Percentiles rank a stretch among this genome's conserved stretches.
phyloP scores from a whole-genome alignment of 1,140 invertebrate genomes.

The Zaprionus inermis region DNA sequence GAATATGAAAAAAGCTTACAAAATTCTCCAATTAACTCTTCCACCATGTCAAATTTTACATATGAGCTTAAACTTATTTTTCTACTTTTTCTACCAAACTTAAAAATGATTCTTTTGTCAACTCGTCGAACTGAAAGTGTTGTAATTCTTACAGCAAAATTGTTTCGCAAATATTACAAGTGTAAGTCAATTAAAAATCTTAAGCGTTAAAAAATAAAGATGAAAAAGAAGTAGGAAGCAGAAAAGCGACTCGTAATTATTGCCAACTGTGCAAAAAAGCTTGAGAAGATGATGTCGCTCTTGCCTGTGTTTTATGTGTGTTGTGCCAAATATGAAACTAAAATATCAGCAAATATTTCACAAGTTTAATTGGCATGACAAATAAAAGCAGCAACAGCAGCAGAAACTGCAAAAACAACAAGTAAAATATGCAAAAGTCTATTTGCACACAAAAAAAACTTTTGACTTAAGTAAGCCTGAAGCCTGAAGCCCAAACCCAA shows the following conservation, averaged over 20 bases:
- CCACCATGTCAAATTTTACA: not conserved
- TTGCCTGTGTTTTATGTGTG: not conserved
- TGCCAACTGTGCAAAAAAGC: conserved; percentile 1
- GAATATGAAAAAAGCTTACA: not conserved
- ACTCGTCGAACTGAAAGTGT: not conserved
- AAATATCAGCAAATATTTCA: conserved; percentile 64
- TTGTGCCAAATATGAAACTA: conserved; percentile 36
- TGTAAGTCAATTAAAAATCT: conserved; percentile 39
- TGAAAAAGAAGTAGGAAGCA: not conserved
- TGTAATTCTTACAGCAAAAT: not conserved
- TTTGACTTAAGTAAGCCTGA: conserved; percentile 16
- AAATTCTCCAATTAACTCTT: not conserved
- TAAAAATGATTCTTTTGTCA: not conserved
- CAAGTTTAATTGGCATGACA: conserved; percentile 69
- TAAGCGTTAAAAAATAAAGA: conserved; percentile 14
- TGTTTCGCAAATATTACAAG: conserved; percentile 19
- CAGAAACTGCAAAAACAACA: conserved; percentile 13
- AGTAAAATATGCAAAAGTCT: conserved; percentile 35
- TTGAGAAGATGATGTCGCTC: conserved; percentile 15
- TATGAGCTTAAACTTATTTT: not conserved
- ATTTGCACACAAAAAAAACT: conserved; percentile 44
- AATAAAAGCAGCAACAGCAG: conserved; percentile 48
- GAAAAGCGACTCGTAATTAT: conserved; percentile 1
- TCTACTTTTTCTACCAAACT: not conserved
- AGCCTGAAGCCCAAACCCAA: conserved; percentile 1